Base-by-base conservation (phyloP, 2,888 invertebrate genomes). In the Orthonevra nobilis region DNA sequence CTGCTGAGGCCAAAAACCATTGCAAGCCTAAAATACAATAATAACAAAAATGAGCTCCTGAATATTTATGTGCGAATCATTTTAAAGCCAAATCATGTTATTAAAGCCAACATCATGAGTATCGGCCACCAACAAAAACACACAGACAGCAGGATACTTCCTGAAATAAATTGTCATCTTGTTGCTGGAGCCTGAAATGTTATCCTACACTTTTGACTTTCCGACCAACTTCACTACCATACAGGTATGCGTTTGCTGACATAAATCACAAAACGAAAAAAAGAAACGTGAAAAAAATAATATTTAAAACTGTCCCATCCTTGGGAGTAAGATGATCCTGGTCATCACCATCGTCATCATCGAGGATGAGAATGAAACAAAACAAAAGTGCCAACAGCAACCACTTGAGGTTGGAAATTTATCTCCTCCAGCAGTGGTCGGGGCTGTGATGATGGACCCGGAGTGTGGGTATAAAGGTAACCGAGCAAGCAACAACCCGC, bases 21-120 rank as follows among this genome's bases (percentile, higher is more conserved):
- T 7, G 17, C 52, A 46, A 36, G 19, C 50, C 54, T 32, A 34
- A 68, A 19, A 61, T n/a, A n/a, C n/a, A n/a, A n/a, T 30, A 63
- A 64, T 48, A 63, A 58, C 63, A 60, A 48, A 44, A 63, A 61
- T 38, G 50, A 64, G 58, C 44, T 56, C 32, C 70, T 70, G 64
- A 77, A 77, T 77, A 72, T 77, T 77, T 70, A 77, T 77, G 72
- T 12, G 54, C 28, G 50, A 73, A 79, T 61, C 48, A 68, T 79
- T 79, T 73, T 79, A 73, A 79, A 73, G 73, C 73, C 68, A 79
- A 79, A 73, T 73, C 66, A 61, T 68, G 66, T 56, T 68, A 68
- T 73, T 72, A 66, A 79, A 54, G 77, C 54, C 52, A 46, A 28
- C 58, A 54, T n/a, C n/a, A n/a, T n/a, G n/a, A n/a, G n/a, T n/a